Evolutionary conservation across 1,140 invertebrate species (phyloP).

Genomic region (Cydia pomonella): DNA sequence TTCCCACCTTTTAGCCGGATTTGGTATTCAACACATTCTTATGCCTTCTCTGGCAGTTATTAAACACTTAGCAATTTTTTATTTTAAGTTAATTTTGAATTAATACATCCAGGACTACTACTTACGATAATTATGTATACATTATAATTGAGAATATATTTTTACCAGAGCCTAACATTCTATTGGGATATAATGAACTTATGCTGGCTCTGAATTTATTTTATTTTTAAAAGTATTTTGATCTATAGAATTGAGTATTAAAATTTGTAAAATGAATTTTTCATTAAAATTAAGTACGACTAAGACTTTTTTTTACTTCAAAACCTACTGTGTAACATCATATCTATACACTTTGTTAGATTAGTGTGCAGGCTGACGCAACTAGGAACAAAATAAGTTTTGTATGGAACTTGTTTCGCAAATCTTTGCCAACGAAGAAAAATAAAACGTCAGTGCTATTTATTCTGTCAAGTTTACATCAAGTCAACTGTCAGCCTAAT

Average conservation of each 20-base stretch:
- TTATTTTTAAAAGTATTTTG: constrained; percentile 51
- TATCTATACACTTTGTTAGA: constrained; percentile 27
- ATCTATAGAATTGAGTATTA: constrained; percentile 60
- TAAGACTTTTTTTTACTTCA: constrained; percentile 37
- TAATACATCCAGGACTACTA: neutral
- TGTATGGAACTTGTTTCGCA: no score
- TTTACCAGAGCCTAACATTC: neutral
- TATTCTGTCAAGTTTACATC: no score
- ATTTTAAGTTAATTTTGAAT: constrained; percentile 25
- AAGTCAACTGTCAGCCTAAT: no score
- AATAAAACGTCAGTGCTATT: no score
- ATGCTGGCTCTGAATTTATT: constrained; percentile 5
- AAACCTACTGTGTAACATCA: constrained; percentile 26
- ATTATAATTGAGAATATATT: constrained; percentile 1
- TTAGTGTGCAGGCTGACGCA: no score
- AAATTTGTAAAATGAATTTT: constrained; percentile 76
- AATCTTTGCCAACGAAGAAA: no score
- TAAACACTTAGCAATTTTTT: constrained; percentile 18
- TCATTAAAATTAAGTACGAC: constrained; percentile 56
- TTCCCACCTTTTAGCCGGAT: constrained; percentile 26
- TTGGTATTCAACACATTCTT: constrained; percentile 2
- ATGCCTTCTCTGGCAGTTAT: constrained; percentile 17
- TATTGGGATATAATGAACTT: neutral
- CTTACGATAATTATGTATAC: neutral
- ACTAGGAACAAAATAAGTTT: no score